Evolutionary conservation across 2,113 vertebrate genomes (phyloP).

Genomic region (Lichenostomus cassidix): DNA sequence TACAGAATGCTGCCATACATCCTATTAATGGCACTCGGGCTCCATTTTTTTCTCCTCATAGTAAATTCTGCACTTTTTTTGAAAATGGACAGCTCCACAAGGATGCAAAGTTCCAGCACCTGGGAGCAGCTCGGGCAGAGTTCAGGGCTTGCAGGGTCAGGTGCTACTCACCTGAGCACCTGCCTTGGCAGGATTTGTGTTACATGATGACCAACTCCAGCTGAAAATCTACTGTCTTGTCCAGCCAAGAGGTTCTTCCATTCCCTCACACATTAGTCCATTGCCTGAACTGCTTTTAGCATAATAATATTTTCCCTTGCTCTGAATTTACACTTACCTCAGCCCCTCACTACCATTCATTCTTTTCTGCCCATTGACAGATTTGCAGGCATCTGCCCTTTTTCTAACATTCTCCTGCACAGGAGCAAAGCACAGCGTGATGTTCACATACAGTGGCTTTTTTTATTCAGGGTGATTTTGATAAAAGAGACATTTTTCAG

Average conservation of each 20-base stretch:
- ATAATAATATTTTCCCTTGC: not conserved
- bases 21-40: constrained; percentile 2
- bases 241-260: not conserved
- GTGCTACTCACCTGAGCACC: not conserved
- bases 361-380: not conserved
- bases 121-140: not conserved
- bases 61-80: constrained; percentile 43
- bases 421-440: fast-evolving
- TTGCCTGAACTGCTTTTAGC: not conserved
- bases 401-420: not conserved
- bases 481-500: not conserved
- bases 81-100: not conserved
- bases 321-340: not conserved
- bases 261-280: not conserved
- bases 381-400: not conserved
- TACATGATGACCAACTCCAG: not conserved
- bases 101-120: not conserved
- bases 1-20: constrained; percentile 59
- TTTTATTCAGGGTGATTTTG: not conserved
- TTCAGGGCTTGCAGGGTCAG: not conserved
- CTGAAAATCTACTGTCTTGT: not conserved
- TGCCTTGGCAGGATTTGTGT: not conserved
- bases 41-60: constrained; percentile 41
- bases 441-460: not conserved
- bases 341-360: not conserved